phyloP scores from a whole-genome alignment of 2,888 invertebrate genomes.

The Cosmopolites sordidus region DNA sequence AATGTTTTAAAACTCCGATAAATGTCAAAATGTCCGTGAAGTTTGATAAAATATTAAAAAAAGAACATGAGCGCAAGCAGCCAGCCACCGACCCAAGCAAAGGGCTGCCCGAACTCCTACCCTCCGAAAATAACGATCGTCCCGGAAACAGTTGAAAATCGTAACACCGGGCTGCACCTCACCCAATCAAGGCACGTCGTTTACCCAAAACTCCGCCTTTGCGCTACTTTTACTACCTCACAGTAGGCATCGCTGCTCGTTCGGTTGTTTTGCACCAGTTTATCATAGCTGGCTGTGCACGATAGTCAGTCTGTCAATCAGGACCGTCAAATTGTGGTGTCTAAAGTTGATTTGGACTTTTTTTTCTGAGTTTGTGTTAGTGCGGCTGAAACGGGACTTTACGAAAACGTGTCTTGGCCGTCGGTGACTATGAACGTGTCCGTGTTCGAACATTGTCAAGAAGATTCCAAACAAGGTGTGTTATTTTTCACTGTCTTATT shows the following conservation, averaged over 20 bases:
- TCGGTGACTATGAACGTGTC: conserved; percentile 12
- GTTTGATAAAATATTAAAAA: no score
- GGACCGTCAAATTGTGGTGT: conserved; percentile 10
- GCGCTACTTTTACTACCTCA: conserved; percentile 25
- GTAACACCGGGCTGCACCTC: conserved; percentile 4
- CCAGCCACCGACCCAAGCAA: no score
- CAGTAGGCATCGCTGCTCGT: conserved; percentile 12
- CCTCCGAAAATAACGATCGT: conserved; percentile 1
- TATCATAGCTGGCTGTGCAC: conserved; percentile 17
- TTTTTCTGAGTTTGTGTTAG: not conserved
- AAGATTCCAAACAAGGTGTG: conserved; percentile 10
- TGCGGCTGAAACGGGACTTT: conserved; percentile 1
- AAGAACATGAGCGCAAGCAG: no score
- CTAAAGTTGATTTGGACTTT: not conserved
- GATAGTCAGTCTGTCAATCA: conserved; percentile 17
- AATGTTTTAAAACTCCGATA: no score
- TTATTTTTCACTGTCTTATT: no score
- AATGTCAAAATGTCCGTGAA: no score
- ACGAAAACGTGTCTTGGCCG: not conserved
- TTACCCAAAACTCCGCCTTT: conserved; percentile 9
- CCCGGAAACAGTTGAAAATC: conserved; percentile 14
- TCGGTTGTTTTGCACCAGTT: conserved; percentile 26
- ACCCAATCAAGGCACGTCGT: conserved; percentile 12
- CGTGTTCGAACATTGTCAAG: conserved; percentile 13
- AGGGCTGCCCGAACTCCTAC: no score